Base-by-base conservation (phyloP, 2,797 vertebrate species). In the Gephyroberyx darwinii region DNA sequence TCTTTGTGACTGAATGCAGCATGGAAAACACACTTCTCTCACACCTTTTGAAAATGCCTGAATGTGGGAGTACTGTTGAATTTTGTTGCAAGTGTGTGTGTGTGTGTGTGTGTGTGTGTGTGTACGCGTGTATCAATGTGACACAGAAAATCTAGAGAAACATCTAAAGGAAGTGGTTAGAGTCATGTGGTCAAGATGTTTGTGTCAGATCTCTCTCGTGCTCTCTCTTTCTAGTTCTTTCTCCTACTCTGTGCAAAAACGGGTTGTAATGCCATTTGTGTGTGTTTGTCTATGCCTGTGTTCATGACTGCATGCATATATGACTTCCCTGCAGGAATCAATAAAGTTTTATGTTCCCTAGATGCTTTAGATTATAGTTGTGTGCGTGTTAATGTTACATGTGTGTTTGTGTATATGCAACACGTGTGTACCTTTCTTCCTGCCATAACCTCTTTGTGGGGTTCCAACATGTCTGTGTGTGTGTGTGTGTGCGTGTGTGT, bases 171-270 rank as follows among this genome's bases (percentile, higher is more conserved):
- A 92, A 82, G 87, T 85, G 90, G 90, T 92, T 91, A 90, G 90
- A 90, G 89, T 90, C 90, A 90, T 92, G 90, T 89, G 91, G 90
- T 89, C 85, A 88, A 89, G 86, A 90, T 91, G 87, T 88, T 91
- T 90, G 86, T 57, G 50, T 90, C 88, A 89, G 84, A 88, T 91
- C 86, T 89, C 78, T 78, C 50, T 26, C 20, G 69, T 75, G 78
- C 48, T 56, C 73, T 71, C 65, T 84, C 82, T 88, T 84, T 88
- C 81, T 80, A 84, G 69, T 81, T 83, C 55, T 69, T 26, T 65
- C 1, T 70, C 47, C 55, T 71, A 8, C 51, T 77, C 73, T 82
- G 74, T 84, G 82, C 77, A 81, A 56, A 56, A 68, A 63, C 5
- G 4, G 47, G 20, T 65, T 35, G 41, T 68, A 16, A 19, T 61